phyloP scores from a whole-genome alignment of 1,140 invertebrate genomes.

The Neotoxoptera formosana region DNA sequence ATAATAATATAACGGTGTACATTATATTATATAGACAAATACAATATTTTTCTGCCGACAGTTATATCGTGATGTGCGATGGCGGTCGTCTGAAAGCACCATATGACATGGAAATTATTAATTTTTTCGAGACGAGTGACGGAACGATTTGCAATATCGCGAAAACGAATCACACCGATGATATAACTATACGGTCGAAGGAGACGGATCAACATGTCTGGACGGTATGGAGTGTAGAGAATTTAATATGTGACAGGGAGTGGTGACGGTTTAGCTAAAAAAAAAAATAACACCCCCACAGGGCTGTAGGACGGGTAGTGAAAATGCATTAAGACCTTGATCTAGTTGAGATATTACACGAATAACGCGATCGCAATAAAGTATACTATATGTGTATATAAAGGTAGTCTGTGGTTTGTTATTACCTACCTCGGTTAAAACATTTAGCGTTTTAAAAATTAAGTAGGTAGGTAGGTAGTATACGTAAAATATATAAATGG shows the following conservation, averaged over 20 bases:
- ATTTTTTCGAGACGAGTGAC: neutral
- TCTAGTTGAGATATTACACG: neutral
- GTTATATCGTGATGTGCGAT: neutral
- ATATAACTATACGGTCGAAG: neutral
- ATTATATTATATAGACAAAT: neutral
- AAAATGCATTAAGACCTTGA: neutral
- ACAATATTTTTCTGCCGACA: neutral
- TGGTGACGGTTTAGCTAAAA: neutral
- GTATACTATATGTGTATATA: neutral
- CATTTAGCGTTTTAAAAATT: neutral
- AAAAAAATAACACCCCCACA: neutral
- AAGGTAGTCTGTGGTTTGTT: neutral
- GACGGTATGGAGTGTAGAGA: neutral
- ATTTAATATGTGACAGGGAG: conserved; percentile 18
- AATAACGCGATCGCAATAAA: neutral
- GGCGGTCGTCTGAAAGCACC: neutral
- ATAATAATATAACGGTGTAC: neutral
- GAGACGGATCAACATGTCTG: neutral
- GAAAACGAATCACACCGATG: neutral
- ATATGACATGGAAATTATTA: neutral
- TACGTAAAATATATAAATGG: neutral
- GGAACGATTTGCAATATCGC: neutral
- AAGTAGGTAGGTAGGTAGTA: neutral
- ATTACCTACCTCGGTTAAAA: neutral
- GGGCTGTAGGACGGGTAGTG: neutral